Evolutionary conservation across 2,888 invertebrate genomes (phyloP), one percentile per base, ranked within the genome.

Genomic region (Tipula lateralis): DNA sequence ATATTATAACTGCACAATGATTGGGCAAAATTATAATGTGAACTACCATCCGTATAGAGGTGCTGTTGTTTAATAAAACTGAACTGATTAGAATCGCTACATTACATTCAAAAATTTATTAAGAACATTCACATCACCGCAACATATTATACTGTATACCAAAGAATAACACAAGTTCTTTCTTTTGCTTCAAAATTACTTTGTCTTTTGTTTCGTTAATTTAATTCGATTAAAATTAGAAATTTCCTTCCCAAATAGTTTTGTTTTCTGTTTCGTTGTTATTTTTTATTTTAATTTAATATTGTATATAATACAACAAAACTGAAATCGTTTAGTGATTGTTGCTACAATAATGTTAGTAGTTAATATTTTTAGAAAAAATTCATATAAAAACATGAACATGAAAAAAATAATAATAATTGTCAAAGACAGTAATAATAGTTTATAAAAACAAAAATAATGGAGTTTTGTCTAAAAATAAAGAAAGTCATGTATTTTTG

Each of bases 151-250:
- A n/a, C n/a, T n/a, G n/a, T n/a, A n/a, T n/a, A n/a, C n/a, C n/a
- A n/a, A n/a, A n/a, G n/a, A 66, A 66, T 9, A 66, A 66, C n/a
- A n/a, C 24, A 66, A 66, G 66, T 24, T 66, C 24, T 66, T 32
- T 13, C 9, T 39, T 39, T n/a, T 39, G 13, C 13, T 39, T 13
- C 3, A 39, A 3, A 39, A 24, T 24, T 16, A 1, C 12, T 66
- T 66, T 44, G 44, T 7, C 5, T 50, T 50, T n/a, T 50, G 44
- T 50, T 50, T 50, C 16, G 16, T 50, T 19, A 50, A 50, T 50
- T 50, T 50, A 50, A 50, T 50, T 66, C 24, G 66, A 66, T 66
- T 66, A 66, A 66, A 66, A 66, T 66, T 66, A 66, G 66, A 66
- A 66, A 66, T 66, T 66, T 66, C 66, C 66, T 66, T 66, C 19